Evolutionary conservation across 2,113 vertebrate genomes (phyloP).

Genomic region (Gnathonemus echidnorhynchus): DNA sequence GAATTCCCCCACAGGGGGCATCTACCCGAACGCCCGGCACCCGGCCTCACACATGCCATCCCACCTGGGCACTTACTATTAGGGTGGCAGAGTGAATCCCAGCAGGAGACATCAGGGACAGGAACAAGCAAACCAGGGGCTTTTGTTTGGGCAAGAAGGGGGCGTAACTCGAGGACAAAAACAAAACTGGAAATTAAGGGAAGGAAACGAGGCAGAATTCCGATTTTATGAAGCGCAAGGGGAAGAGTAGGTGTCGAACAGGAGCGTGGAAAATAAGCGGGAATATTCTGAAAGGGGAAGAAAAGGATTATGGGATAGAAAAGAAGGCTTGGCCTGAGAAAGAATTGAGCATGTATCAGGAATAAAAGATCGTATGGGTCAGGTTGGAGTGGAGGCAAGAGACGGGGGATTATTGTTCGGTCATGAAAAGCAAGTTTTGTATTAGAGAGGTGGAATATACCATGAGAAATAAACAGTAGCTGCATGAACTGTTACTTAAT

Average conservation of each 20-base stretch:
- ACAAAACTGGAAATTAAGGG: slow-evolving; percentile 1
- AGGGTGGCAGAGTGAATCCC: slow-evolving; percentile 29
- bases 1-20: slow-evolving; percentile 76
- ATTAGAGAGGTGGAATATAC: slow-evolving; percentile 24
- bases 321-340: background rate
- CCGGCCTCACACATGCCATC: slow-evolving; percentile 77
- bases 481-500: slow-evolving; percentile 44
- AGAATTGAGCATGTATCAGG: background rate
- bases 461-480: slow-evolving; percentile 27
- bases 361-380: background rate
- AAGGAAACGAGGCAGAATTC: background rate
- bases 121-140: slow-evolving; percentile 11
- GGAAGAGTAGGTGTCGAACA: background rate
- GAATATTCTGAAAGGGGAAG: slow-evolving; percentile 5
- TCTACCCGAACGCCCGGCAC: slow-evolving; percentile 74
- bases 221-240: background rate
- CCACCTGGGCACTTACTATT: slow-evolving; percentile 82
- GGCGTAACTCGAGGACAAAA: background rate
- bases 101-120: background rate
- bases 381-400: background rate
- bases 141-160: slow-evolving; percentile 19
- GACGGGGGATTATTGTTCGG: slow-evolving; percentile 2
- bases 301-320: background rate
- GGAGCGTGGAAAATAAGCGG: background rate
- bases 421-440: slow-evolving; percentile 14